Percentiles rank a stretch among this genome's conserved stretches.
Conservation (phyloP, 2,113 vertebrate genomes). For the Recurvirostra avosetta region DNA sequence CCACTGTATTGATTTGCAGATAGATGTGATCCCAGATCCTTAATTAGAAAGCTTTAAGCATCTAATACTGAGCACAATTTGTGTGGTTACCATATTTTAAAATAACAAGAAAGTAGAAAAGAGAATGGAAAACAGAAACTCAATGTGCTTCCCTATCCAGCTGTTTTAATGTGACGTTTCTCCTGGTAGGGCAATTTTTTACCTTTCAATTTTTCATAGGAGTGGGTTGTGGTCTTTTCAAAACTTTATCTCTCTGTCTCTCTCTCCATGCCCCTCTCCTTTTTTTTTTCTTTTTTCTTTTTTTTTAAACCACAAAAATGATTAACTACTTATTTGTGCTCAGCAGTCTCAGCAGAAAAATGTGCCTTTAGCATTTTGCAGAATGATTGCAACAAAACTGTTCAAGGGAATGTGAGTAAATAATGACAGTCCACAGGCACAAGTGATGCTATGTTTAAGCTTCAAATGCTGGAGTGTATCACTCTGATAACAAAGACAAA, state of each 20-base stretch:
- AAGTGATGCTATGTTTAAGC: not conserved
- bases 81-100: not conserved
- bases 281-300: not conserved
- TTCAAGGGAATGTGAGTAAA: conserved; percentile 28
- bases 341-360: conserved; percentile 43
- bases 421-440: not conserved
- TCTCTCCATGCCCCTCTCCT: not conserved
- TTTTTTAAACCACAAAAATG: not conserved
- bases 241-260: not conserved
- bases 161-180: not conserved
- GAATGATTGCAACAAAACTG: conserved; percentile 21
- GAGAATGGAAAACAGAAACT: not conserved
- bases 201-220: not conserved
- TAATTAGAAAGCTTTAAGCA: not conserved
- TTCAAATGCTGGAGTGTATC: not conserved
- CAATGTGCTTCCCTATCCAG: not conserved
- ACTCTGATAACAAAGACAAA: not conserved
- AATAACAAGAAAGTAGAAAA: not conserved
- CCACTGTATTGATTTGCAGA: not conserved
- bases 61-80: not conserved
- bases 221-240: not conserved
- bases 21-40: not conserved
- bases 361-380: conserved; percentile 26
- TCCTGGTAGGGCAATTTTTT: not conserved
- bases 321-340: conserved; percentile 20